A percentile compares a stretch with the other conserved stretches of the same genome.
Evolutionary conservation across 2,113 vertebrate genomes (phyloP).

Genomic region (Poeciliopsis retropinna): DNA sequence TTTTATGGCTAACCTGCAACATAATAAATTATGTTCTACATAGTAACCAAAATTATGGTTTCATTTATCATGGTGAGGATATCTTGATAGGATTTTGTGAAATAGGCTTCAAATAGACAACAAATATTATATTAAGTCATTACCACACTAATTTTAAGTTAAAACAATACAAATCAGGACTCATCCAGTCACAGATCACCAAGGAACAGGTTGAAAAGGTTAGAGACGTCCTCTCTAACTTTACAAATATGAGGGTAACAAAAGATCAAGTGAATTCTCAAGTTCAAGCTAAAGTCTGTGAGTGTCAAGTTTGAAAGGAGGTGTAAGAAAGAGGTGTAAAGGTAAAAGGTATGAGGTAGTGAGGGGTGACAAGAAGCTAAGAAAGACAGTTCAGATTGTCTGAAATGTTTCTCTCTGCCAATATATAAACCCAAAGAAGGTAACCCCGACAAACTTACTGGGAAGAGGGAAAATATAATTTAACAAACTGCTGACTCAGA

Average conservation of each 20-base stretch:
- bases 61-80: too few relatives aligned
- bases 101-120: too few relatives aligned
- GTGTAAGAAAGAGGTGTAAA: constrained; percentile 54
- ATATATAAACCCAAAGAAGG: not conserved
- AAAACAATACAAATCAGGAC: too few relatives aligned
- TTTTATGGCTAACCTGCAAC: too few relatives aligned
- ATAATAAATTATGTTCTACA: too few relatives aligned
- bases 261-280: constrained; percentile 12
- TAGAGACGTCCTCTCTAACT: constrained; percentile 22
- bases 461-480: not conserved
- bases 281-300: not conserved
- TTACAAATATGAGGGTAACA: constrained; percentile 13
- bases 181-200: constrained; percentile 11
- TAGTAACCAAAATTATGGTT: too few relatives aligned
- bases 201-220: constrained; percentile 20
- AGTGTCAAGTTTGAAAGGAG: not conserved
- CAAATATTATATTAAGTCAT: too few relatives aligned
- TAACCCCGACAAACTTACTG: not conserved
- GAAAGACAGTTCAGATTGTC: constrained; percentile 30
- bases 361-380: constrained; percentile 34
- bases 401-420: constrained; percentile 2
- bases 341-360: constrained; percentile 37
- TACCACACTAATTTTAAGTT: too few relatives aligned
- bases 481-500: too few relatives aligned
- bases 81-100: too few relatives aligned